Conservation (phyloP, 2,888 invertebrate genomes). For the Cordilura impudica region DNA sequence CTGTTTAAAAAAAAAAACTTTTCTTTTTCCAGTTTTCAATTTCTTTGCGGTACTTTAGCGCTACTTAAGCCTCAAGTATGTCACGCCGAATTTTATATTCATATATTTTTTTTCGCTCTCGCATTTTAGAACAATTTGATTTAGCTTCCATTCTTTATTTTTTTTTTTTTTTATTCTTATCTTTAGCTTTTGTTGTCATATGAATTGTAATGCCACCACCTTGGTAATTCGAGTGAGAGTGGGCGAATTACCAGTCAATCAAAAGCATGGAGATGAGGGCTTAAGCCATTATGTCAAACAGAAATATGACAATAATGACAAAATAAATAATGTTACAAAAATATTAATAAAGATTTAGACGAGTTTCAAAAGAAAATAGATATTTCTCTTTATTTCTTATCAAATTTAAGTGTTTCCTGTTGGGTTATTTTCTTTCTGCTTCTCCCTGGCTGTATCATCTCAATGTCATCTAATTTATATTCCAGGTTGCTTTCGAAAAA, state of each 20-base stretch:
- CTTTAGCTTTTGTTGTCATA: constrained; percentile 48
- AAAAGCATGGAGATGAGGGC: not conserved
- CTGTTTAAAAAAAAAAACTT: constrained; percentile 59
- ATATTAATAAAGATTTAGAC: not conserved
- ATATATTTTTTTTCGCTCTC: constrained; percentile 7
- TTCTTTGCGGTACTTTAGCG: constrained; percentile 66
- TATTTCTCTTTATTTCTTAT: not conserved
- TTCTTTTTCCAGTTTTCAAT: constrained; percentile 56
- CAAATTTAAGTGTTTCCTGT: constrained; percentile 7
- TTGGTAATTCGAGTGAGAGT: not conserved
- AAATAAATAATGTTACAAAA: not conserved
- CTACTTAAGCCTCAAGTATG: constrained; percentile 72
- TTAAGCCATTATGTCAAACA: not conserved
- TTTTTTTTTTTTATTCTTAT: constrained; percentile 12
- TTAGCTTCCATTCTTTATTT: constrained; percentile 1
- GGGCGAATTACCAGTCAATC: not conserved
- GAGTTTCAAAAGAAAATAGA: not conserved
- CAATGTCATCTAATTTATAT: not conserved
- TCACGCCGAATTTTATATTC: constrained; percentile 67
- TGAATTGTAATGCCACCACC: constrained; percentile 37
- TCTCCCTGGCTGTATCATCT: not conserved
- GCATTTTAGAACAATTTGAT: constrained; percentile 34
- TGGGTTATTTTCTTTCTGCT: no score
- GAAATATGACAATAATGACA: not conserved
- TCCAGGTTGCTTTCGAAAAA: not conserved